Percentiles rank a stretch among this genome's conserved stretches.
These are phyloP conservation scores for Dipodomys ordii DNA, from an alignment of 2,113 vertebrate genomes.

Conservation along the genomic window DNA sequence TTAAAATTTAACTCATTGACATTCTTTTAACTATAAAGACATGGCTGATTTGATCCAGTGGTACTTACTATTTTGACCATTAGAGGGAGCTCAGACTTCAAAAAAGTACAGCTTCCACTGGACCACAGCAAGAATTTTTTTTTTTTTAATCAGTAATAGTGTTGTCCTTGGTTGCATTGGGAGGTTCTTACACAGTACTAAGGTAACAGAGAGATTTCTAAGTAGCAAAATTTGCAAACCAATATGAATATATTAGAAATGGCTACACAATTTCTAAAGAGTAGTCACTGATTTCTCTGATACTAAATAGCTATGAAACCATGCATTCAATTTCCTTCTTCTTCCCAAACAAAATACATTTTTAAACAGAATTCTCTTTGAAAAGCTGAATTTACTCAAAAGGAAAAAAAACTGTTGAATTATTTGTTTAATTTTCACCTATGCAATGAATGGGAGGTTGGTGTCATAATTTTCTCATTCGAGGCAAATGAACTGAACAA, in stretches of 20 bases:
- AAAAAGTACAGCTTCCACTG: not conserved
- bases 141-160: not conserved
- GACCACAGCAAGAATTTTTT: too few relatives aligned
- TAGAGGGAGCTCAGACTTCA: slow-evolving; percentile 69
- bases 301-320: not conserved
- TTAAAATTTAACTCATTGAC: slow-evolving; percentile 32
- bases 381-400: not conserved
- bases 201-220: not conserved
- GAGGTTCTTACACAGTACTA: not conserved
- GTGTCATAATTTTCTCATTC: not conserved
- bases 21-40: not conserved
- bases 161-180: not conserved
- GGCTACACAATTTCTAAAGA: not conserved
- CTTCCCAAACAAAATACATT: not conserved
- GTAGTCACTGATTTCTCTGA: not conserved
- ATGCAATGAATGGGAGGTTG: not conserved
- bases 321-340: slow-evolving; percentile 6
- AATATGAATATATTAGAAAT: not conserved
- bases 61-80: slow-evolving; percentile 46
- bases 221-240: not conserved
- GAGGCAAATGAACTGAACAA: not conserved
- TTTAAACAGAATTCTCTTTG: slow-evolving; percentile 12
- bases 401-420: not conserved
- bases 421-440: slow-evolving; percentile 50
- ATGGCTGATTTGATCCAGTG: not conserved